These are phyloP conservation scores for Liopterus haemorrhoidalis DNA, from an alignment of 2,888 invertebrate species.

Conservation along the genomic window DNA sequence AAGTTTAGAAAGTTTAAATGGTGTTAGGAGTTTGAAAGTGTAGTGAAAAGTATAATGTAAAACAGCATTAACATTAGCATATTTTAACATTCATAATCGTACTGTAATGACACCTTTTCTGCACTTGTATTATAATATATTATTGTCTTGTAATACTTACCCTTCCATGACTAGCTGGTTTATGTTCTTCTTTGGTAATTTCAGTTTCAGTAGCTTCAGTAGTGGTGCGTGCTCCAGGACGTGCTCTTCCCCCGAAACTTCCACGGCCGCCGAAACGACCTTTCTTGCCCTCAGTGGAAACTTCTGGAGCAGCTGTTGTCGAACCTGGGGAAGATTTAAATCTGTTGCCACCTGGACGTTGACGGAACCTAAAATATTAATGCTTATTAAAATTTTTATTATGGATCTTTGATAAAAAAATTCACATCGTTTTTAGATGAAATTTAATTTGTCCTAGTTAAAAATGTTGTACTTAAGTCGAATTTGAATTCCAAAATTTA, in stretches of 20 bases:
- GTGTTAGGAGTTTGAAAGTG: neutral
- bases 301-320: constrained; percentile 47
- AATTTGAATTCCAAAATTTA: too few relatives aligned
- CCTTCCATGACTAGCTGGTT: constrained; percentile 40
- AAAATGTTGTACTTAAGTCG: too few relatives aligned
- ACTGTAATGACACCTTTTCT: too few relatives aligned
- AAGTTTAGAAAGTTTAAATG: constrained; percentile 2
- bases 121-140: too few relatives aligned
- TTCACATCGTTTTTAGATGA: too few relatives aligned
- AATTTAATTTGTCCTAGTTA: too few relatives aligned
- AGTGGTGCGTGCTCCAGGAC: constrained; percentile 42
- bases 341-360: constrained; percentile 40
- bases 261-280: constrained; percentile 42
- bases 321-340: constrained; percentile 46
- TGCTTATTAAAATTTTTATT: neutral
- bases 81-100: neutral
- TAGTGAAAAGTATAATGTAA: neutral
- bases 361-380: constrained; percentile 29
- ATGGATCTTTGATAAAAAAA: too few relatives aligned
- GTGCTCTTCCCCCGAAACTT: constrained; percentile 51
- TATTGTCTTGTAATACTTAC: constrained; percentile 27
- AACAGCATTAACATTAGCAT: neutral
- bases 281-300: constrained; percentile 49
- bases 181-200: constrained; percentile 44
- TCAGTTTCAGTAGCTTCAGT: constrained; percentile 40